Evolutionary conservation across 2,113 vertebrate species (phyloP).

Genomic region (Rattus norvegicus): DNA sequence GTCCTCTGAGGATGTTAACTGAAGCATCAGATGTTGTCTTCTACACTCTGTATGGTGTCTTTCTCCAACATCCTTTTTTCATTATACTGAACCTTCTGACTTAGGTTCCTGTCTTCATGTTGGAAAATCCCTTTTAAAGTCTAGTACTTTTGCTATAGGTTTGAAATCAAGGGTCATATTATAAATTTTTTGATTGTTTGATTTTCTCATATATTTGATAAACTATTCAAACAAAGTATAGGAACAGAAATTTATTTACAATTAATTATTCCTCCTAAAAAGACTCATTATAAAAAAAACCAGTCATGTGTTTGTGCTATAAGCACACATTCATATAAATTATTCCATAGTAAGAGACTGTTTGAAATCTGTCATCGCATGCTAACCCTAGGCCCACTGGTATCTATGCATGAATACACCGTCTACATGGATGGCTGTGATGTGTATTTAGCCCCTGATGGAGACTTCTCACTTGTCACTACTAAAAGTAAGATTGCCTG

Average conservation of each 20-base stretch:
- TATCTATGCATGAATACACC: not conserved
- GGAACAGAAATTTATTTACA: slow-evolving; percentile 1
- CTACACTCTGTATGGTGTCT: not conserved
- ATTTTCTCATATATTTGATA: slow-evolving; percentile 13
- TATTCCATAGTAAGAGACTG: not conserved
- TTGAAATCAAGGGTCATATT: slow-evolving; percentile 8
- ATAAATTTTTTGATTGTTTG: not conserved
- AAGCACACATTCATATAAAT: not conserved
- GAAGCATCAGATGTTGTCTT: not conserved
- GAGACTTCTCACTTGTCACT: slow-evolving; percentile 40
- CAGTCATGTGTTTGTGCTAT: not conserved
- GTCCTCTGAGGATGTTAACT: not conserved
- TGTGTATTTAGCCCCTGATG: not conserved
- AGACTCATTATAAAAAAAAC: not conserved
- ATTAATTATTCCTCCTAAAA: slow-evolving; percentile 24
- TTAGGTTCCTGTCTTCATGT: not conserved
- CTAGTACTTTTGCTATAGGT: not conserved
- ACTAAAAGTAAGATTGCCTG: not conserved
- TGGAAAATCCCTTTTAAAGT: not conserved
- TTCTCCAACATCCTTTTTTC: not conserved
- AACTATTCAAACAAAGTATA: slow-evolving; percentile 7
- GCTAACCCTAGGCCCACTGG: not conserved
- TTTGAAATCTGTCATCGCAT: not conserved
- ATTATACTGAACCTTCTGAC: not conserved
- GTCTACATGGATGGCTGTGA: not conserved